Conservation (phyloP, 2,888 invertebrate species). For the Nineta flava region DNA sequence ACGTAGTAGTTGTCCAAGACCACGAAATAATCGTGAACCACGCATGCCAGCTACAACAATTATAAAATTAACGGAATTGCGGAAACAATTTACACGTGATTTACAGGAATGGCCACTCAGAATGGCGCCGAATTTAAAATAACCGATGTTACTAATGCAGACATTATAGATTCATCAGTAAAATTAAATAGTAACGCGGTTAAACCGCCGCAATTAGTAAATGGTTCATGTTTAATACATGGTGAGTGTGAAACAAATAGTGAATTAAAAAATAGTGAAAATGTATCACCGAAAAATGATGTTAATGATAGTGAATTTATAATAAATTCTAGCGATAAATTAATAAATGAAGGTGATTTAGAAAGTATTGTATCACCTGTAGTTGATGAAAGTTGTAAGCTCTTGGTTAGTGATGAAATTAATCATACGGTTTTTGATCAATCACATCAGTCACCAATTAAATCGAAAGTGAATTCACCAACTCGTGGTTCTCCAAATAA, state of each 20-base stretch:
- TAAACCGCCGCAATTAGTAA: background rate
- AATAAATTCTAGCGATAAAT: background rate
- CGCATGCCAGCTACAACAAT: slow-evolving; percentile 21
- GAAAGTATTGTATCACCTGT: no score
- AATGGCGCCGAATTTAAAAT: slow-evolving; percentile 3
- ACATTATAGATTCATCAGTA: background rate
- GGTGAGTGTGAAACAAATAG: background rate
- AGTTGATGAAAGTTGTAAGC: no score
- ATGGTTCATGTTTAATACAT: background rate
- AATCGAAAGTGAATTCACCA: no score
- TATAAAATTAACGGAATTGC: slow-evolving; percentile 22
- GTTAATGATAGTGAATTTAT: background rate
- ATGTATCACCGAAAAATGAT: background rate
- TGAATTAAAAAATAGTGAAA: no score
- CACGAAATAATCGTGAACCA: slow-evolving; percentile 5
- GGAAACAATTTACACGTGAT: slow-evolving; percentile 29
- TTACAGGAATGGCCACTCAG: slow-evolving; percentile 29
- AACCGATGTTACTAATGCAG: background rate
- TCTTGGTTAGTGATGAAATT: no score
- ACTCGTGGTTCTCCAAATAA: no score
- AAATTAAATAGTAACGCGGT: background rate
- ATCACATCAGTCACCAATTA: no score
- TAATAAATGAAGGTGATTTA: background rate
- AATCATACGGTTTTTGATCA: no score
- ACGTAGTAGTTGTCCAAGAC: slow-evolving; percentile 1